A percentile compares a stretch with the other conserved stretches of the same genome.
Conservation (phyloP, 2,888 invertebrate genomes). For the Hirudinaria manillensis region DNA sequence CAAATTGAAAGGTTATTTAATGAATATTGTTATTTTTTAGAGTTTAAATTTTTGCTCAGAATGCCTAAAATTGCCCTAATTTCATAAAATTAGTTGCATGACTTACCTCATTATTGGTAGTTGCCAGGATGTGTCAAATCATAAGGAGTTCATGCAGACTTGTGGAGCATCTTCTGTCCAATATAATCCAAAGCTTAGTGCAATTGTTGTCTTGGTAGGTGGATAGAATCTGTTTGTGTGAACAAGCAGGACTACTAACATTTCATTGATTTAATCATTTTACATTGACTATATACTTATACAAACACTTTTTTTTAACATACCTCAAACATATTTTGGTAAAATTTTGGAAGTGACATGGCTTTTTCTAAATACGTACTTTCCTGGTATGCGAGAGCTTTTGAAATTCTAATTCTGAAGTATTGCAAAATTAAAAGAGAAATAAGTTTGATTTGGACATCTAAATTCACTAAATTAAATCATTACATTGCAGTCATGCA, state of each 20-base stretch:
- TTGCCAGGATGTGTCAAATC: constrained; percentile 63
- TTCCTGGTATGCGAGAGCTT: too few relatives aligned
- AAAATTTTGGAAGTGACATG: too few relatives aligned
- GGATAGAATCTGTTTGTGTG: background rate
- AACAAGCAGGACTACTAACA: too few relatives aligned
- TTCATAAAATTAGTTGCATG: background rate
- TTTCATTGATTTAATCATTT: too few relatives aligned
- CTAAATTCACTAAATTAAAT: background rate
- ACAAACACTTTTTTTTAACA: too few relatives aligned
- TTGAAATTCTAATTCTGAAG: too few relatives aligned
- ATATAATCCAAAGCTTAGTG: constrained; percentile 78
- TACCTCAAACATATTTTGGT: too few relatives aligned
- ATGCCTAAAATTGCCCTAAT: background rate
- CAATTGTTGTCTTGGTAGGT: constrained; percentile 70
- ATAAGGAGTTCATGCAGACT: constrained; percentile 90
- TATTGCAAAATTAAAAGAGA: background rate
- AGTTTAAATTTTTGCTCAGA: background rate
- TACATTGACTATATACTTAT: too few relatives aligned
- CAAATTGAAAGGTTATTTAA: too few relatives aligned
- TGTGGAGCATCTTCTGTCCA: constrained; percentile 83
- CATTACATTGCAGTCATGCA: constrained; percentile 47
- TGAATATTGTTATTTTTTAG: background rate
- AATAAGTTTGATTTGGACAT: background rate
- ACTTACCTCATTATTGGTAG: constrained; percentile 38
- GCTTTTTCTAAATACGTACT: background rate